Conservation (phyloP, 2,888 invertebrate species). For the Linnaemya vulpina region DNA sequence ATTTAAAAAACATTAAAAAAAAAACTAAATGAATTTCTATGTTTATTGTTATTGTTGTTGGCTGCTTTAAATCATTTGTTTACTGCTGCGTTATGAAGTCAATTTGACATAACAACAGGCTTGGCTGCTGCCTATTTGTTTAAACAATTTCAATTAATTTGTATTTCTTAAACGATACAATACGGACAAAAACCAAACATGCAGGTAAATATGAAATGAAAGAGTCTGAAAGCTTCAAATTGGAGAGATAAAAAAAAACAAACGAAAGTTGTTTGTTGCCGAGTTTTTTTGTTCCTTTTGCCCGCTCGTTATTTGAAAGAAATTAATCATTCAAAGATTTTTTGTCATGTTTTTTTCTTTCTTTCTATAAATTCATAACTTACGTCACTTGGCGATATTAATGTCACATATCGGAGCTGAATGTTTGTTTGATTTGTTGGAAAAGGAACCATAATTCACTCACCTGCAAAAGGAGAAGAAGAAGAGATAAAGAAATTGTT, state of each 20-base stretch:
- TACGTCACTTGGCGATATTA: slow-evolving; percentile 60
- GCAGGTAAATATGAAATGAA: background rate
- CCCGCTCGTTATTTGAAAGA: slow-evolving; percentile 40
- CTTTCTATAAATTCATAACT: slow-evolving; percentile 50
- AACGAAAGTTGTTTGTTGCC: slow-evolving; percentile 63
- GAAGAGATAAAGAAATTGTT: slow-evolving; percentile 28
- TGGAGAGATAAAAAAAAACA: slow-evolving; percentile 3
- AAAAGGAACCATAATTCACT: slow-evolving; percentile 53
- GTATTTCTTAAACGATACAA: slow-evolving; percentile 18
- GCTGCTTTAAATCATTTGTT: slow-evolving; percentile 56
- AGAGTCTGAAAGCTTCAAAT: background rate
- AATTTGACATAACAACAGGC: slow-evolving; percentile 67
- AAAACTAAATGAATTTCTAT: slow-evolving; percentile 8
- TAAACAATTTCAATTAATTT: slow-evolving; percentile 55
- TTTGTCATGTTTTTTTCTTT: slow-evolving; percentile 33
- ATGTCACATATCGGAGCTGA: slow-evolving; percentile 14
- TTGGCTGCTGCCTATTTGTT: slow-evolving; percentile 54
- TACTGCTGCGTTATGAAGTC: slow-evolving; percentile 50
- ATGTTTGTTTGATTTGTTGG: background rate
- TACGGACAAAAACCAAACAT: slow-evolving; percentile 5
- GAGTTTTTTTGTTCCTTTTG: slow-evolving; percentile 10
- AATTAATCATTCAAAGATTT: slow-evolving; percentile 64
- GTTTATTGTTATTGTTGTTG: slow-evolving; percentile 4
- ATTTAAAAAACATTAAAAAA: slow-evolving; percentile 17
- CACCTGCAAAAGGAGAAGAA: slow-evolving; percentile 61